These are phyloP conservation scores for Tringa solitaria DNA, from an alignment of 2,113 vertebrate species.

Conservation along the genomic window DNA sequence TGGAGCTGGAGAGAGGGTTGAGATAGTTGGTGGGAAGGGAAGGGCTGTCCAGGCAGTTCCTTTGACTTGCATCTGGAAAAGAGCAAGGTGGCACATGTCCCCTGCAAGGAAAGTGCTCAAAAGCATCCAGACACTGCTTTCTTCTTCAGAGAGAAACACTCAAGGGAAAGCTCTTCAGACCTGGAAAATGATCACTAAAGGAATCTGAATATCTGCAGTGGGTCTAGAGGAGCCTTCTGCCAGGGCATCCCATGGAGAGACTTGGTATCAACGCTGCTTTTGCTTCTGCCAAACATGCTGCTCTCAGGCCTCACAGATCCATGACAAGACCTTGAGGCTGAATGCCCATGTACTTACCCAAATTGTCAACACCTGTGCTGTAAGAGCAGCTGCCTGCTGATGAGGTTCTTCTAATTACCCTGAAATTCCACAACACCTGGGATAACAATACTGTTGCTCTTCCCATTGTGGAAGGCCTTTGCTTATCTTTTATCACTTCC, in stretches of 20 bases:
- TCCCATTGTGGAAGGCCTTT: background rate
- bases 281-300: background rate
- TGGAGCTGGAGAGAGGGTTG: background rate
- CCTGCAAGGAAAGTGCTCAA: background rate
- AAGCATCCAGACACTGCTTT: background rate
- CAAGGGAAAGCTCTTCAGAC: background rate
- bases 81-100: too few relatives aligned
- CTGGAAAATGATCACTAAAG: background rate
- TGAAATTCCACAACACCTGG: background rate
- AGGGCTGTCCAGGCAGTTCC: background rate
- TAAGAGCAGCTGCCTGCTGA: background rate
- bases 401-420: background rate
- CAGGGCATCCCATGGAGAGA: too few relatives aligned
- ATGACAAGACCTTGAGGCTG: background rate
- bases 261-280: rapidly evolving
- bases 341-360: background rate
- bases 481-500: background rate
- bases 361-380: background rate
- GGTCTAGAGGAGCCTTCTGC: background rate
- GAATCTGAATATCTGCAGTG: background rate
- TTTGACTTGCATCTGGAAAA: background rate
- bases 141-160: background rate
- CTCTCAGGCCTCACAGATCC: background rate
- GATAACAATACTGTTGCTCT: rapidly evolving
- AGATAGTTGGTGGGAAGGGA: background rate